Conservation (phyloP, 2,797 vertebrate genomes). For the Melanotaenia boesemani region DNA sequence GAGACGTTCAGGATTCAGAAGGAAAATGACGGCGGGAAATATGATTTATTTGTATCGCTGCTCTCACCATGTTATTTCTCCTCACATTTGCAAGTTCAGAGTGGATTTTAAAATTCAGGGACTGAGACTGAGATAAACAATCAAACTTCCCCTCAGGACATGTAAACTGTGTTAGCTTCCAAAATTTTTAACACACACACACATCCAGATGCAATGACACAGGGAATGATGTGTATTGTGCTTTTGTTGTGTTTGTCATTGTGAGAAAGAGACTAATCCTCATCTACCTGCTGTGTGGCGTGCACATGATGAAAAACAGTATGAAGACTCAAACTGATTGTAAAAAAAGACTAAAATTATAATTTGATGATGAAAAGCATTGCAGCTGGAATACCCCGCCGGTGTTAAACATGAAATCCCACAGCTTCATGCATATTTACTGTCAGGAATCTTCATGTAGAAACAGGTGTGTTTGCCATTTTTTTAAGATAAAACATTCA, state of each 20-base stretch:
- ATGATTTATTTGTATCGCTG: background rate
- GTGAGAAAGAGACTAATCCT: conserved; percentile 24
- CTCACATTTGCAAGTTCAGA: background rate
- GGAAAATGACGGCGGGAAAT: background rate
- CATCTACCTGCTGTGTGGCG: conserved; percentile 34
- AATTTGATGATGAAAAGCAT: conserved; percentile 47
- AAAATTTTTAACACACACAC: background rate
- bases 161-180: background rate
- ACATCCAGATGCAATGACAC: background rate
- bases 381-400: conserved; percentile 4
- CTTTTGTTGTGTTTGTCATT: conserved; percentile 31
- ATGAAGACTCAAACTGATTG: conserved; percentile 37
- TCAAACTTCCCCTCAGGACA: conserved; percentile 2
- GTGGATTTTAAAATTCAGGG: conserved; percentile 15
- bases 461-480: conserved; percentile 7
- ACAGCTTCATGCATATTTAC: conserved; percentile 11
- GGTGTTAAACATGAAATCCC: conserved; percentile 12
- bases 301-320: conserved; percentile 48
- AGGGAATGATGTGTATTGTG: conserved; percentile 10
- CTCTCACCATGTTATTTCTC: background rate
- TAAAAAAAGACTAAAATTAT: conserved; percentile 48
- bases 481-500: background rate
- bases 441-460: background rate
- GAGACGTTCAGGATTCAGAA: conserved; percentile 10
- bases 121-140: conserved; percentile 6